Percentiles rank a stretch among this genome's conserved stretches.
Evolutionary conservation across 23 tunicate species (phyloP).

Genomic region (Halocynthia aurantium): DNA sequence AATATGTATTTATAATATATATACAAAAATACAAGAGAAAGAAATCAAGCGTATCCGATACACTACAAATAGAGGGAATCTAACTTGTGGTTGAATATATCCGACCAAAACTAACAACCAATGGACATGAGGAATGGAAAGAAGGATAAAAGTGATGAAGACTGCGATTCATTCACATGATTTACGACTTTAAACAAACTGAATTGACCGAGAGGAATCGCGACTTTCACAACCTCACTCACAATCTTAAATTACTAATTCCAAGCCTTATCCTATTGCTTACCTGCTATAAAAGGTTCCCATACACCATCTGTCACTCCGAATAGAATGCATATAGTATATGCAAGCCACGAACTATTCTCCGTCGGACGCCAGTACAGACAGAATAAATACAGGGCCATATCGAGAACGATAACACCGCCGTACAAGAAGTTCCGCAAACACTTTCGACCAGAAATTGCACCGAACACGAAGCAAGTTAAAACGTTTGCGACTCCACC

Average conservation of each 20-base stretch:
- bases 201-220: too few relatives aligned
- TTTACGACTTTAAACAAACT: too few relatives aligned
- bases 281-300: constrained; percentile 5
- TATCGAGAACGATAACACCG: constrained; percentile 10
- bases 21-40: too few relatives aligned
- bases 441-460: not conserved
- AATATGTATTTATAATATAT: too few relatives aligned
- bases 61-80: too few relatives aligned
- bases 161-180: too few relatives aligned
- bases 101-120: too few relatives aligned
- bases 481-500: constrained; percentile 6
- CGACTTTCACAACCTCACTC: not conserved
- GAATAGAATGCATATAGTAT: constrained; percentile 15
- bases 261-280: not conserved
- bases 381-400: constrained; percentile 10
- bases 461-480: constrained; percentile 11
- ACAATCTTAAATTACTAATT: too few relatives aligned
- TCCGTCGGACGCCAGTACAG: constrained; percentile 33
- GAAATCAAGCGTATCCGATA: too few relatives aligned
- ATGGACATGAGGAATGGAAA: too few relatives aligned
- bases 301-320: constrained; percentile 37
- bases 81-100: too few relatives aligned
- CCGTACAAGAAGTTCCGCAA: constrained; percentile 3
- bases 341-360: constrained; percentile 7
- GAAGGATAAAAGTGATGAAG: too few relatives aligned